phyloP scores from a whole-genome alignment of 2,113 vertebrate genomes.

The Eurystomus gularis region DNA sequence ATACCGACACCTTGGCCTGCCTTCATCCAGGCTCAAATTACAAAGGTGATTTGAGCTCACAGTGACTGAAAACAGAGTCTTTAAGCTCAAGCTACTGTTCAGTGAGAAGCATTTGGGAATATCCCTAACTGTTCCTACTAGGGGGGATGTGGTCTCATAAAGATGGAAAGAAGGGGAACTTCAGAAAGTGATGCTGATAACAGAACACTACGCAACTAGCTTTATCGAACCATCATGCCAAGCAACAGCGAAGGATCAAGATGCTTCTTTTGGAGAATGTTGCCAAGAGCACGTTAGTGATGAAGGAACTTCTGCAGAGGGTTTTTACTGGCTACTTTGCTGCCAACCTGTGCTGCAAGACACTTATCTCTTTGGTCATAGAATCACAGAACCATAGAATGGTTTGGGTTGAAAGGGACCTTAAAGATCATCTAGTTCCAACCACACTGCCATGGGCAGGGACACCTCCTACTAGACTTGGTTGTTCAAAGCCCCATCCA shows the following conservation, averaged over 20 bases:
- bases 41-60: neutral
- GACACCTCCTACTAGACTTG: too few relatives aligned
- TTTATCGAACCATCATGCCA: neutral
- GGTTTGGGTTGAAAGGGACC: too few relatives aligned
- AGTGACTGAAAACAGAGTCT: neutral
- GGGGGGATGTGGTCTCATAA: neutral
- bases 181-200: neutral
- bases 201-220: neutral
- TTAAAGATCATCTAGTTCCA: too few relatives aligned
- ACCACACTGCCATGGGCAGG: too few relatives aligned
- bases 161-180: neutral
- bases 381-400: too few relatives aligned
- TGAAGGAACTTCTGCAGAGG: neutral
- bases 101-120: neutral
- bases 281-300: neutral
- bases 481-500: too few relatives aligned
- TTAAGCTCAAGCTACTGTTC: neutral
- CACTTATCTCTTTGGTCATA: neutral
- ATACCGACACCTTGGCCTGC: neutral
- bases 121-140: neutral
- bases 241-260: neutral
- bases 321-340: neutral
- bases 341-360: neutral
- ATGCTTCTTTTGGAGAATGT: neutral
- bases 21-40: neutral